Percentiles rank a stretch among this genome's conserved stretches.
phyloP scores from a whole-genome alignment of 2,888 invertebrate genomes.

The Diaphora mendica region DNA sequence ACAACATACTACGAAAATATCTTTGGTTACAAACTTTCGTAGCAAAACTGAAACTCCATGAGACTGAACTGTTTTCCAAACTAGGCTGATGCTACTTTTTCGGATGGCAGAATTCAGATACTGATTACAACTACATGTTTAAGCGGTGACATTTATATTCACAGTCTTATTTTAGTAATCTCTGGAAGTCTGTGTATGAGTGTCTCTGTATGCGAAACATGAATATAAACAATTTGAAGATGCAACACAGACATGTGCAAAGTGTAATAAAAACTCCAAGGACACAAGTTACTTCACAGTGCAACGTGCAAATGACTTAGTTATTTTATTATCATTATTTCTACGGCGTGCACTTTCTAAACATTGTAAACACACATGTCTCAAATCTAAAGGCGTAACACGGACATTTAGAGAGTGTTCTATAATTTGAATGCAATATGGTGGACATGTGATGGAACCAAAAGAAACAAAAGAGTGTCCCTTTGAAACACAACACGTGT shows the following conservation, averaged over 20 bases:
- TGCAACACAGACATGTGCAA: background rate
- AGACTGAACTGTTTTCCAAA: no score
- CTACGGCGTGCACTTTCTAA: background rate
- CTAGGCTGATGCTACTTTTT: no score
- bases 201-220: no score
- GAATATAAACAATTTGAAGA: background rate
- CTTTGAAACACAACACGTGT: slow-evolving; percentile 67
- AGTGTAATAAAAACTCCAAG: background rate
- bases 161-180: no score
- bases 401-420: slow-evolving; percentile 24
- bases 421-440: slow-evolving; percentile 52
- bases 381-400: slow-evolving; percentile 8
- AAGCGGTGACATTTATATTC: no score
- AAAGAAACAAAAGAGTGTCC: slow-evolving; percentile 64
- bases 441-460: slow-evolving; percentile 63
- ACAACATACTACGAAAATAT: no score
- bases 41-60: no score
- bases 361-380: slow-evolving; percentile 19
- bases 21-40: no score
- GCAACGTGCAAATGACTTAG: background rate
- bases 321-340: no score
- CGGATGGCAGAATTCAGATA: no score
- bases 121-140: no score
- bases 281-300: background rate
- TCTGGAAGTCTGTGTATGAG: no score